Conservation (phyloP, 1,140 invertebrate species). For the Drosophila rufa region DNA sequence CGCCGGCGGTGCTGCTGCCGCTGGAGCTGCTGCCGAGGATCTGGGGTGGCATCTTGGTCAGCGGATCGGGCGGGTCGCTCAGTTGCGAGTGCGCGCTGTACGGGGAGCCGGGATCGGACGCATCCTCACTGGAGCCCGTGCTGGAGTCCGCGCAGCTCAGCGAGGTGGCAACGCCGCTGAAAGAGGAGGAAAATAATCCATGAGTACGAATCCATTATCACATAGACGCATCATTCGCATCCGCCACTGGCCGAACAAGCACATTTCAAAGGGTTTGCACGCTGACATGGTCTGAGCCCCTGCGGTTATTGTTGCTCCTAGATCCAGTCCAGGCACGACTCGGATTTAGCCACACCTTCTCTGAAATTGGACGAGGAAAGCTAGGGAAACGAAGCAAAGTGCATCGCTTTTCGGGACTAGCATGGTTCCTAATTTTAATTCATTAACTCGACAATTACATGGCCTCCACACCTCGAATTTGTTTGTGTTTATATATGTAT, state of each 20-base stretch:
- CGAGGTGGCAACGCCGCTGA: slow-evolving; percentile 89
- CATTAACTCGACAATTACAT: slow-evolving; percentile 33
- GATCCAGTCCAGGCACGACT: neutral
- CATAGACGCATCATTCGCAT: neutral
- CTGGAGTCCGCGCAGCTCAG: slow-evolving; percentile 89
- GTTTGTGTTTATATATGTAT: slow-evolving; percentile 43
- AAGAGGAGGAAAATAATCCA: slow-evolving; percentile 27
- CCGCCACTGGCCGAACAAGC: too few relatives aligned
- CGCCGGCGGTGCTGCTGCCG: slow-evolving; percentile 31
- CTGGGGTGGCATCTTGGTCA: slow-evolving; percentile 77
- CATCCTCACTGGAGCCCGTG: slow-evolving; percentile 90
- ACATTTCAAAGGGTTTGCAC: neutral
- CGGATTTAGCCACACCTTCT: slow-evolving; percentile 40
- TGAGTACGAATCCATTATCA: neutral
- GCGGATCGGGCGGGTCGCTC: slow-evolving; percentile 62
- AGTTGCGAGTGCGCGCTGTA: slow-evolving; percentile 88
- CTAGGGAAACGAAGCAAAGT: neutral
- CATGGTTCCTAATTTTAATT: slow-evolving; percentile 27
- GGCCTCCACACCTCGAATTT: slow-evolving; percentile 33
- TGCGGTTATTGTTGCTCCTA: neutral
- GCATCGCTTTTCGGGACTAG: neutral
- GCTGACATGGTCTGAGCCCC: neutral
- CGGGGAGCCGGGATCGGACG: slow-evolving; percentile 92
- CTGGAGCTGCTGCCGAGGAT: slow-evolving; percentile 59
- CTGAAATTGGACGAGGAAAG: slow-evolving; percentile 8